phyloP scores from a whole-genome alignment of 1,140 invertebrate genomes.

The Cydia splendana region DNA sequence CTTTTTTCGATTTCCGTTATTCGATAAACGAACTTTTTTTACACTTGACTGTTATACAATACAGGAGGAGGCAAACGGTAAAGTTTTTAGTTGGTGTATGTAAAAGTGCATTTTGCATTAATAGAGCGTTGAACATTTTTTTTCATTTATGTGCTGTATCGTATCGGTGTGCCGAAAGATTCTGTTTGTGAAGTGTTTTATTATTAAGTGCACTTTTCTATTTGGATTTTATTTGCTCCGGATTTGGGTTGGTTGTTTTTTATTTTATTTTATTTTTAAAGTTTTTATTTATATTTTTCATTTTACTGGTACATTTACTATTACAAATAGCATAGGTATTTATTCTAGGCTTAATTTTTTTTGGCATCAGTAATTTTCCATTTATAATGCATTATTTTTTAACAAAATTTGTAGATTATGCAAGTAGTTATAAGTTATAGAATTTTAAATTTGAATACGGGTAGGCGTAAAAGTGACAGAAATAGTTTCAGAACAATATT shows the following conservation, averaged over 20 bases:
- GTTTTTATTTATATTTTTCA: conserved; percentile 7
- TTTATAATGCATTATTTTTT: neutral
- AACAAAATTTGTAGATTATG: neutral
- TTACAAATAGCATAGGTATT: neutral
- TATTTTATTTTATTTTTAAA: conserved; percentile 45
- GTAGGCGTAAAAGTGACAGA: neutral
- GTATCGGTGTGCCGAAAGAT: conserved; percentile 62
- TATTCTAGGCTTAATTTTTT: neutral
- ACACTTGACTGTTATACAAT: conserved; percentile 52
- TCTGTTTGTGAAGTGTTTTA: conserved; percentile 73
- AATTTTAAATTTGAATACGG: neutral
- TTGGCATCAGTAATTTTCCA: neutral
- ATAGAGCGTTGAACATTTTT: conserved; percentile 67
- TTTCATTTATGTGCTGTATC: conserved; percentile 57
- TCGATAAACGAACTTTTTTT: conserved; percentile 48
- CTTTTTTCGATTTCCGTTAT: conserved; percentile 44
- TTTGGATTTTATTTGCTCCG: conserved; percentile 72
- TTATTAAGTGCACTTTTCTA: conserved; percentile 73
- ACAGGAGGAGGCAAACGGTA: conserved; percentile 71
- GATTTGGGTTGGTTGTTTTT: conserved; percentile 70
- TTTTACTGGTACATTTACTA: neutral
- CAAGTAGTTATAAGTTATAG: neutral
- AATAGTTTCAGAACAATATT: neutral
- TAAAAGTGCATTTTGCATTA: conserved; percentile 67
- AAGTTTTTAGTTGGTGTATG: conserved; percentile 74